Base-by-base conservation (phyloP, 2,797 vertebrate genomes). In the Tragelaphus oryx region DNA sequence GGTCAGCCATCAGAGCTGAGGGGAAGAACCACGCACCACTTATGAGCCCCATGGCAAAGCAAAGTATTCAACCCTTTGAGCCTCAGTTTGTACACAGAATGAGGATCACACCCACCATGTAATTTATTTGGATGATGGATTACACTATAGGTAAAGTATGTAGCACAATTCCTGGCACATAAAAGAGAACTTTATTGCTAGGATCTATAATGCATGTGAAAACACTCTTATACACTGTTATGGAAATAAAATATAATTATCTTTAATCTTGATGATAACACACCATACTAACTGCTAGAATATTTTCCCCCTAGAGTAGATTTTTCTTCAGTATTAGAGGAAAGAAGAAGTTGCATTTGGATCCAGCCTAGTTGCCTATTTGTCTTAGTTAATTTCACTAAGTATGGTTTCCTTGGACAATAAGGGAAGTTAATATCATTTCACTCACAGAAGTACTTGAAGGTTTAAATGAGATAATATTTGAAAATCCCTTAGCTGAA, bases 21-120 rank as follows among this genome's bases (percentile, higher is more conserved):
- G 2, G 30, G 12, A 5, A 55, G 52, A 1, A 2, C 13, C 17
- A 59, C 2, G 1, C 18, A 12, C 20, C 6, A 1, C 8, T 14
- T 52, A 7, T 7, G 4, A 46, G 22, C 26, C 16, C 20, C 9
- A 3, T 0, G 26, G 26, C 41, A 8, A 60, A n/a, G n/a, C 1
- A 16, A 71, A 71, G 24, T 4, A 3, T 30, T 87, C 52, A 17
- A 26, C n/a, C 62, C 8, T 48, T 11, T n/a, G n/a, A 44, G 12
- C 9, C 33, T 80, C 55, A 16, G 33, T 62, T 76, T 85, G 57
- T 48, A 41, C 68, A 6, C 28, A 59, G 57, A 71, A 76, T 4
- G 7, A 87, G 24, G 5, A 37, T 46, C 44, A 55, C 1, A 79
- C 1, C 9, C 0, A 7, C 17, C 2, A 1, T n/a, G 54, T n/a